Evolutionary conservation across 2,888 invertebrate genomes (phyloP).

Genomic region (Drosophila rubida): DNA sequence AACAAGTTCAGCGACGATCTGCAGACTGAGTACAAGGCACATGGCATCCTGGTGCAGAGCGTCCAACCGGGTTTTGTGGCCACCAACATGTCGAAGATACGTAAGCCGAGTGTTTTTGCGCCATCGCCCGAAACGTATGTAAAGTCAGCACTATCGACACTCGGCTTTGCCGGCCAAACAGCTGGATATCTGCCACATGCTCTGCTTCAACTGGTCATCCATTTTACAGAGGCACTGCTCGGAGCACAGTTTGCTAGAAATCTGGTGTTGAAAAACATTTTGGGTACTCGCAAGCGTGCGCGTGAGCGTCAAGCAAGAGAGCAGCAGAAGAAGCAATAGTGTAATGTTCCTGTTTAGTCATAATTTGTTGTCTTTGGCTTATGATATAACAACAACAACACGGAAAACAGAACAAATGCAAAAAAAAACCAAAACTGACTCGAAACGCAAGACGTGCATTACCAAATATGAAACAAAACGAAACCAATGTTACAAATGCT

Average conservation of each 20-base stretch:
- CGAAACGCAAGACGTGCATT: slow-evolving; percentile 14
- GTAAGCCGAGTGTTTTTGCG: slow-evolving; percentile 90
- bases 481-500: slow-evolving; percentile 8
- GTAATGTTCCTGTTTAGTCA: not conserved
- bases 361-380: not conserved
- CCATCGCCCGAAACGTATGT: slow-evolving; percentile 91
- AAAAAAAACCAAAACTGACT: slow-evolving; percentile 7
- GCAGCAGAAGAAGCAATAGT: slow-evolving; percentile 50
- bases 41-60: slow-evolving; percentile 92
- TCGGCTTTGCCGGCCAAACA: slow-evolving; percentile 89
- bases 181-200: slow-evolving; percentile 89
- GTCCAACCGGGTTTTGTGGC: slow-evolving; percentile 95
- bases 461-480: slow-evolving; percentile 34
- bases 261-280: slow-evolving; percentile 77
- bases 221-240: slow-evolving; percentile 63
- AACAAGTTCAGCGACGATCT: slow-evolving; percentile 92
- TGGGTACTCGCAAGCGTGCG: slow-evolving; percentile 79
- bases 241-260: slow-evolving; percentile 79
- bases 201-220: slow-evolving; percentile 74
- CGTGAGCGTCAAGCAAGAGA: slow-evolving; percentile 77
- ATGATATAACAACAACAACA: not conserved
- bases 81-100: slow-evolving; percentile 95
- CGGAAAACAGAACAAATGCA: not conserved
- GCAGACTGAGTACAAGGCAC: slow-evolving; percentile 89
- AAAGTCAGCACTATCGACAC: slow-evolving; percentile 88